Evolutionary conservation across 2,797 vertebrate species (phyloP).

Genomic region (Ambastaia sidthimunki): DNA sequence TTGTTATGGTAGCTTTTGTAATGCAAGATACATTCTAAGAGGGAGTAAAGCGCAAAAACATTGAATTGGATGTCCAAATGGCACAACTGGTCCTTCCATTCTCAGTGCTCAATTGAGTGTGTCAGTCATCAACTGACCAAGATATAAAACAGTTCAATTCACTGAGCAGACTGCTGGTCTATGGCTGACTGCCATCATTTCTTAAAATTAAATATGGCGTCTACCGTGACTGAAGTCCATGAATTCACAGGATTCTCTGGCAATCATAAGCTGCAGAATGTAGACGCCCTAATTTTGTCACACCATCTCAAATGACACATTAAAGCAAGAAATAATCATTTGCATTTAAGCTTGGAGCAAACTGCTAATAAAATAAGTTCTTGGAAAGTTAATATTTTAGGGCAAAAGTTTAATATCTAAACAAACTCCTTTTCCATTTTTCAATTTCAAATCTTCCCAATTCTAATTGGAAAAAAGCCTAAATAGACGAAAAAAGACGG

Average conservation of each 20-base stretch:
- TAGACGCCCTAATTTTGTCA: background rate
- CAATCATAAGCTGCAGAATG: background rate
- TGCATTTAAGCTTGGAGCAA: slow-evolving; percentile 63
- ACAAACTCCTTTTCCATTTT: background rate
- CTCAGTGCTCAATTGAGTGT: too few species aligned
- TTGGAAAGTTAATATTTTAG: background rate
- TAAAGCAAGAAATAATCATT: slow-evolving; percentile 28
- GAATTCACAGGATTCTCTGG: background rate
- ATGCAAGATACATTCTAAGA: too few species aligned
- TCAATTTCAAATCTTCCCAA: background rate
- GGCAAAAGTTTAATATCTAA: slow-evolving; percentile 11
- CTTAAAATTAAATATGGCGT: background rate
- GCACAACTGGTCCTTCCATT: too few species aligned
- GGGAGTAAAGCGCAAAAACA: too few species aligned
- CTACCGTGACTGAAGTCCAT: background rate
- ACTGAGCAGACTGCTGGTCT: background rate
- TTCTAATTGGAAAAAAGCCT: background rate
- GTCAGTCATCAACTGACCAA: too few species aligned
- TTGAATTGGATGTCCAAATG: too few species aligned
- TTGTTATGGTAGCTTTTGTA: too few species aligned
- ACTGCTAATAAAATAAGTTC: slow-evolving; percentile 69
- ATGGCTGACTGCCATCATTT: background rate
- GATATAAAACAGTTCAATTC: too few species aligned
- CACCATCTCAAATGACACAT: background rate
- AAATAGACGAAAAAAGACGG: slow-evolving; percentile 8